These are phyloP conservation scores for Athetis lepigone DNA, from an alignment of 2,888 invertebrate genomes.

Conservation along the genomic window DNA sequence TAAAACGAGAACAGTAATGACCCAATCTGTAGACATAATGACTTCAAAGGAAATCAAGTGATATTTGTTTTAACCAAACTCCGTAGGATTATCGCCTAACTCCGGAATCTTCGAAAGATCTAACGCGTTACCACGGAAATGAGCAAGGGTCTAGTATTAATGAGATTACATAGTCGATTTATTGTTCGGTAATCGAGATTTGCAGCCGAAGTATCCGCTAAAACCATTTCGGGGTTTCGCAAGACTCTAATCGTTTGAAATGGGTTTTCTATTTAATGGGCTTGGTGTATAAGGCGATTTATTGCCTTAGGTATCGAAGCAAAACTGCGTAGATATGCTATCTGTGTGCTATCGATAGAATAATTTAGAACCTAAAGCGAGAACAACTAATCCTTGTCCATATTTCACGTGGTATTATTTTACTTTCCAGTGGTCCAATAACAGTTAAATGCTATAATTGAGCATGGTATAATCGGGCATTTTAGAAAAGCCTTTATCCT, in stretches of 20 bases:
- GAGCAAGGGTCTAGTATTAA: slow-evolving; percentile 69
- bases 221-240: slow-evolving; percentile 58
- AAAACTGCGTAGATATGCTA: slow-evolving; percentile 39
- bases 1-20: slow-evolving; percentile 25
- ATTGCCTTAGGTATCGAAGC: slow-evolving; percentile 50
- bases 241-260: slow-evolving; percentile 68
- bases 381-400: slow-evolving; percentile 17
- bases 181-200: slow-evolving; percentile 71
- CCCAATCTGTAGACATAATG: slow-evolving; percentile 24
- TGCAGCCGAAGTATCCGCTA: slow-evolving; percentile 61
- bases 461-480: background rate
- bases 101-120: slow-evolving; percentile 37
- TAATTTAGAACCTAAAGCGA: slow-evolving; percentile 22
- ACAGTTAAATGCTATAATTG: too few species aligned
- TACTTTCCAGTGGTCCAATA: too few species aligned
- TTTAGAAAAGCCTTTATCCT: background rate
- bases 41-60: slow-evolving; percentile 43
- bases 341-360: slow-evolving; percentile 33
- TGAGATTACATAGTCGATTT: slow-evolving; percentile 74
- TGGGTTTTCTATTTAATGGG: slow-evolving; percentile 58
- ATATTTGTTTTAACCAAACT: slow-evolving; percentile 38
- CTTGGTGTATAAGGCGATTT: slow-evolving; percentile 59
- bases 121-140: slow-evolving; percentile 50
- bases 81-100: slow-evolving; percentile 38
- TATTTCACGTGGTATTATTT: slow-evolving; percentile 21